Conservation (phyloP, 1,140 invertebrate genomes). For the Apis cerana region DNA sequence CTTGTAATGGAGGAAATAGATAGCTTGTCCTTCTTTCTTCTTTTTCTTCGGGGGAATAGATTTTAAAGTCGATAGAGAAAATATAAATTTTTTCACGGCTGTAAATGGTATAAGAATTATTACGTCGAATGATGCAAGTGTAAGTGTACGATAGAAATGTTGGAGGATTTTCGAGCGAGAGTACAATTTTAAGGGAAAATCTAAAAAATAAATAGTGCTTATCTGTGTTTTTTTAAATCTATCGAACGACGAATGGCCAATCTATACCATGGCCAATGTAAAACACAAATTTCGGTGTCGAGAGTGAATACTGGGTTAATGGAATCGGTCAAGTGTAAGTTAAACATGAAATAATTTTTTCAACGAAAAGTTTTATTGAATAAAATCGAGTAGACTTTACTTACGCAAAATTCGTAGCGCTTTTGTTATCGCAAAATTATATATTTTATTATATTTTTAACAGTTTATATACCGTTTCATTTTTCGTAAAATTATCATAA, state of each 20-base stretch:
- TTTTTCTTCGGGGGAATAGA: too few species aligned
- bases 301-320: conserved; percentile 8
- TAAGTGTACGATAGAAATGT: too few species aligned
- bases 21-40: too few species aligned
- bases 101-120: too few species aligned
- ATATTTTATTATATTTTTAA: too few species aligned
- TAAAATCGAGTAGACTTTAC: conserved; percentile 55
- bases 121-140: too few species aligned
- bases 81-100: too few species aligned
- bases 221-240: neutral
- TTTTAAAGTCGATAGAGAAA: too few species aligned
- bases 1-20: neutral
- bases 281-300: conserved; percentile 67
- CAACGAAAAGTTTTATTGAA: conserved; percentile 58
- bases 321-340: conserved; percentile 62
- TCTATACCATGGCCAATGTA: conserved; percentile 14
- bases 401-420: conserved; percentile 45
- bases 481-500: too few species aligned
- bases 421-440: conserved; percentile 61
- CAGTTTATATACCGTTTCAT: too few species aligned
- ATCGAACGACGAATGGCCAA: neutral
- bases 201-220: neutral
- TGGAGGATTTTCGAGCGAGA: too few species aligned
- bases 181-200: neutral
- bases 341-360: conserved; percentile 70